phyloP scores from a whole-genome alignment of 2,888 invertebrate genomes.

The Acleris holmiana region DNA sequence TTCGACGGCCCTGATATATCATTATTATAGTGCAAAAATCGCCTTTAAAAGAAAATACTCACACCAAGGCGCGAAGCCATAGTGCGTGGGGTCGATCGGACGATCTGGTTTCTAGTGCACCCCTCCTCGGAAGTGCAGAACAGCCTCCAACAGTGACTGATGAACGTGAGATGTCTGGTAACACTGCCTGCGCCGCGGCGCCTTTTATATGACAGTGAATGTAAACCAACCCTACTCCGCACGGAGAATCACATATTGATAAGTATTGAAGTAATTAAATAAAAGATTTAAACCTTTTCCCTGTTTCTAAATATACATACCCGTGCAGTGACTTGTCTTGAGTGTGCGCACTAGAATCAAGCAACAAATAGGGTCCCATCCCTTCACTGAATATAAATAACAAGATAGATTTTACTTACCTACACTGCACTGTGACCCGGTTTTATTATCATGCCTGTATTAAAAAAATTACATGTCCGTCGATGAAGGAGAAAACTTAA shows the following conservation, averaged over 20 bases:
- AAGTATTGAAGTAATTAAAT: constrained; percentile 47
- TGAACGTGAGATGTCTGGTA: constrained; percentile 61
- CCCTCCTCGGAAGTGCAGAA: constrained; percentile 46
- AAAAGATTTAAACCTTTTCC: constrained; percentile 27
- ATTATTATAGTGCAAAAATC: constrained; percentile 37
- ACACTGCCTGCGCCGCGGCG: constrained; percentile 50
- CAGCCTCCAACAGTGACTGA: constrained; percentile 48
- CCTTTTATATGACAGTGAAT: constrained; percentile 79
- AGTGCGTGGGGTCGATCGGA: constrained; percentile 55
- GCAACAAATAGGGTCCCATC: too few species aligned
- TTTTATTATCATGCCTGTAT: too few species aligned
- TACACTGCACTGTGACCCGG: too few species aligned
- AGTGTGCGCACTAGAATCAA: too few species aligned
- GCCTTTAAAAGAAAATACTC: constrained; percentile 55
- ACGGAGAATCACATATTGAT: constrained; percentile 51
- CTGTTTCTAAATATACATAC: background rate
- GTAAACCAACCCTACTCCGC: constrained; percentile 70
- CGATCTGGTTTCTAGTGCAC: constrained; percentile 46
- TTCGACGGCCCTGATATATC: background rate
- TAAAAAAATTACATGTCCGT: too few species aligned
- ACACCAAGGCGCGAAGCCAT: constrained; percentile 75
- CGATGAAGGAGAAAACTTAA: too few species aligned
- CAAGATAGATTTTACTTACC: too few species aligned
- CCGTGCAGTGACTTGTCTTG: too few species aligned
- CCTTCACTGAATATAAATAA: too few species aligned